Evolutionary conservation across 2,797 vertebrate genomes (phyloP).

Genomic region (Cuculus canorus): DNA sequence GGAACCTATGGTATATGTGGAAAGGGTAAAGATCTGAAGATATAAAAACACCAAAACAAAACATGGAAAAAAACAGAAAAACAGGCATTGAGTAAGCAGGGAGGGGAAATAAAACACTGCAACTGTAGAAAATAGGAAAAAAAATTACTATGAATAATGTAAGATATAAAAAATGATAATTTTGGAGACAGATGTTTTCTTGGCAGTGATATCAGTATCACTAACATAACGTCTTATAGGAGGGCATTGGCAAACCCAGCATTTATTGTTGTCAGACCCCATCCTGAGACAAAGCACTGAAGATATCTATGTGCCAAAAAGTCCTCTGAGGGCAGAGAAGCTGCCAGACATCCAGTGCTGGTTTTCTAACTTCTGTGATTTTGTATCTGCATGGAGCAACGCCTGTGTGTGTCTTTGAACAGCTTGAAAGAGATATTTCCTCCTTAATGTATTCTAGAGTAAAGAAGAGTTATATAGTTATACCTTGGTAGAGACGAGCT

Average conservation of each 20-base stretch:
- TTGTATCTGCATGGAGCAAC: neutral
- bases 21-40: neutral
- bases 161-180: neutral
- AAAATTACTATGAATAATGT: neutral
- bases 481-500: neutral
- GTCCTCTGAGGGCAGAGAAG: neutral
- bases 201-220: neutral
- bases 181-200: neutral
- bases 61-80: neutral
- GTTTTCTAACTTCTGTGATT: neutral
- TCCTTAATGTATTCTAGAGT: neutral
- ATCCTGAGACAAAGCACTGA: neutral
- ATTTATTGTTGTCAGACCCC: neutral
- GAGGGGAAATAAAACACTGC: neutral
- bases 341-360: neutral
- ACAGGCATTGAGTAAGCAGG: neutral
- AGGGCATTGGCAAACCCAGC: neutral
- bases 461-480: neutral
- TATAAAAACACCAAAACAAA: neutral
- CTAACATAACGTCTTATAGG: neutral
- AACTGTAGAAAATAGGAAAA: neutral
- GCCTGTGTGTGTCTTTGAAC: neutral
- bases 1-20: neutral
- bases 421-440: neutral
- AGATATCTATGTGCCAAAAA: neutral